These are phyloP conservation scores for Penaeus indicus DNA, from an alignment of 1,140 invertebrate genomes.

Conservation along the genomic window DNA sequence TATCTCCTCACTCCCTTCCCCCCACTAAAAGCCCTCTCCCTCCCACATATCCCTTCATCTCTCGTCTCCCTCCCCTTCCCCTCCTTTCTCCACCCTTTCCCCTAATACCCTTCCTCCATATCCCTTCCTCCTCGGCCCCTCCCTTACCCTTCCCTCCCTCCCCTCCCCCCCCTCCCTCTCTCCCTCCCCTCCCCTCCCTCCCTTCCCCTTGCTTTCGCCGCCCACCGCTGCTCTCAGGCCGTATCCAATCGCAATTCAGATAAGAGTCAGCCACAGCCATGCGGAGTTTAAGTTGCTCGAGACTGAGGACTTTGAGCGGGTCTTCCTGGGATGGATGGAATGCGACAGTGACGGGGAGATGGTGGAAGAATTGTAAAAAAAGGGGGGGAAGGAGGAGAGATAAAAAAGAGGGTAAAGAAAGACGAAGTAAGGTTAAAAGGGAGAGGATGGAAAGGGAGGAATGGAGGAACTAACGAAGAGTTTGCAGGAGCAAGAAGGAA, in stretches of 20 bases:
- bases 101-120: background rate
- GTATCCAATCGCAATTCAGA: too few species aligned
- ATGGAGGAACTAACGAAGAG: too few species aligned
- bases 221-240: background rate
- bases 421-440: too few species aligned
- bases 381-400: too few species aligned
- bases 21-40: conserved; percentile 1
- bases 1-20: background rate
- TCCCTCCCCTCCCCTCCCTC: background rate
- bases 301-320: too few species aligned
- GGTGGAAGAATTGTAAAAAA: too few species aligned
- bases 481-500: background rate
- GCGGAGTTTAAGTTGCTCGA: too few species aligned
- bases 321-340: too few species aligned
- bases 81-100: background rate
- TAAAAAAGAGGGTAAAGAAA: too few species aligned
- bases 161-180: background rate
- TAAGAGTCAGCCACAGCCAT: too few species aligned
- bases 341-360: too few species aligned
- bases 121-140: background rate
- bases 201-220: background rate
- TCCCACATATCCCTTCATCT: conserved; percentile 3
- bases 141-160: background rate
- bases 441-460: too few species aligned
- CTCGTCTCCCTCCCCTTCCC: background rate